phyloP scores from a whole-genome alignment of 2,888 invertebrate species.

The Suillia variegata region DNA sequence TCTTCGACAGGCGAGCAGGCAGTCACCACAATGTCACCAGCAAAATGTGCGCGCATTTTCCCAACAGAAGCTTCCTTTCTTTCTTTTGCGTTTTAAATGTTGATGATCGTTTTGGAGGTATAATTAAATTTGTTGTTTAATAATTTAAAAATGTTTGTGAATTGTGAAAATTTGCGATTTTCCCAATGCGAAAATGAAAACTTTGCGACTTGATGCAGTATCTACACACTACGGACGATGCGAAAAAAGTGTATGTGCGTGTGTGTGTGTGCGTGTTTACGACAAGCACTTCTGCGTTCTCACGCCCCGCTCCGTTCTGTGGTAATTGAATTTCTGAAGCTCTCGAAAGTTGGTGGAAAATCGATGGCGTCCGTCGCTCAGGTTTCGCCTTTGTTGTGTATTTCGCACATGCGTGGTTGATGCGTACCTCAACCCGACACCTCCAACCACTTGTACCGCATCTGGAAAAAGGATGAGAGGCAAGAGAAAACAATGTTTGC shows the following conservation, averaged over 20 bases:
- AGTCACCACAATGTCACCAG: constrained; percentile 30
- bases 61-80: constrained; percentile 11
- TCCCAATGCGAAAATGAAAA: neutral
- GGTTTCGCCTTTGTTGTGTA: neutral
- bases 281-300: constrained; percentile 9
- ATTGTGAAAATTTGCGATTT: constrained; percentile 22
- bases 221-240: constrained; percentile 21
- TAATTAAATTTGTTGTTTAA: constrained; percentile 8
- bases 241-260: constrained; percentile 10
- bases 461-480: too few species aligned
- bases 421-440: constrained; percentile 23
- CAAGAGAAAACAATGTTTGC: too few species aligned
- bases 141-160: constrained; percentile 15
- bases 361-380: constrained; percentile 1
- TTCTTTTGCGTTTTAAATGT: constrained; percentile 11
- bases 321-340: constrained; percentile 8
- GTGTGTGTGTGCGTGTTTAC: constrained; percentile 9
- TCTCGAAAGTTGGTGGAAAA: constrained; percentile 11
- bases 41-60: constrained; percentile 54
- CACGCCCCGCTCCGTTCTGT: constrained; percentile 13
- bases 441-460: too few species aligned
- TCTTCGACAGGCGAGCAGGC: too few species aligned
- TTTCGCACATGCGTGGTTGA: constrained; percentile 33
- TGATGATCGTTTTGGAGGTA: neutral
- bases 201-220: constrained; percentile 2